Conservation (phyloP, 2,888 invertebrate species). For the Hirtodrosophila histrioides region DNA sequence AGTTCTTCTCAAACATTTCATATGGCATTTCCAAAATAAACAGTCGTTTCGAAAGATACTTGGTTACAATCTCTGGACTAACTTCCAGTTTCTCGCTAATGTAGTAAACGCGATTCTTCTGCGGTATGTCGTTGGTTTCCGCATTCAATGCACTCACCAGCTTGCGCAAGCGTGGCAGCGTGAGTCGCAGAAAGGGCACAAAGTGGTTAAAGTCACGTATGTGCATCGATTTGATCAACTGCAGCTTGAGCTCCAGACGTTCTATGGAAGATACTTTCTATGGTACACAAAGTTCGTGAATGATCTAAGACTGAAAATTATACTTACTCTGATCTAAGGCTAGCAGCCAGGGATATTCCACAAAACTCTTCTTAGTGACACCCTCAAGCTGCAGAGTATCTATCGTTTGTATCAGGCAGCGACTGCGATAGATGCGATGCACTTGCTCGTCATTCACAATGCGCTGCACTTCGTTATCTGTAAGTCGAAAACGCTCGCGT, state of each 20-base stretch:
- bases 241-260: conserved; percentile 81
- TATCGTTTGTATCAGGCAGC: conserved; percentile 50
- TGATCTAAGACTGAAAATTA: too few relatives aligned
- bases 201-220: conserved; percentile 85
- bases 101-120: conserved; percentile 87
- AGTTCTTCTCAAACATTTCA: conserved; percentile 85
- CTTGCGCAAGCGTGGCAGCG: conserved; percentile 78
- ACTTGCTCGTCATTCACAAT: conserved; percentile 75
- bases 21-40: conserved; percentile 86
- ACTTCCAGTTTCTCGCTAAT: conserved; percentile 85
- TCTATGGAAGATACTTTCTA: conserved; percentile 52
- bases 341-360: conserved; percentile 83
- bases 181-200: conserved; percentile 85
- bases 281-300: not conserved
- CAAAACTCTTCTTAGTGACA: conserved; percentile 73
- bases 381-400: conserved; percentile 70
- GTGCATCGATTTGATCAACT: conserved; percentile 84
- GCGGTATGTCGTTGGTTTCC: conserved; percentile 84
- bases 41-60: conserved; percentile 85
- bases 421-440: conserved; percentile 56
- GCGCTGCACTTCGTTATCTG: conserved; percentile 56
- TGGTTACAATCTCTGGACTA: conserved; percentile 84
- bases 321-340: conserved; percentile 72
- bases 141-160: conserved; percentile 67
- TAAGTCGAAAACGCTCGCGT: conserved; percentile 63